Percentiles rank a stretch among this genome's conserved stretches.
Evolutionary conservation across 1,140 invertebrate species (phyloP).

Genomic region (Drosophila subobscura): DNA sequence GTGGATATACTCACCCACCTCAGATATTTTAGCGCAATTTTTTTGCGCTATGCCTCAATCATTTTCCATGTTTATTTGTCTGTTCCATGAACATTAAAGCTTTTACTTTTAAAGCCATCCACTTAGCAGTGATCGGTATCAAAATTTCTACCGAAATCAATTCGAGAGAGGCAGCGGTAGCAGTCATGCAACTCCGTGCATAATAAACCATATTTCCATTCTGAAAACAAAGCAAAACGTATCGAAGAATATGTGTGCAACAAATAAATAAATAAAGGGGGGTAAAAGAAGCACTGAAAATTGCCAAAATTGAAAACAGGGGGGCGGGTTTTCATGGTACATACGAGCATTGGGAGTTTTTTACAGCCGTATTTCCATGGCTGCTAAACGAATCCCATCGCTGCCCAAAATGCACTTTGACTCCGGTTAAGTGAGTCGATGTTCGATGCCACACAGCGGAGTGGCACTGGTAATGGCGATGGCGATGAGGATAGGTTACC

Average conservation of each 20-base stretch:
- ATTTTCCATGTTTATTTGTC: conserved; percentile 3
- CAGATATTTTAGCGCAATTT: conserved; percentile 31
- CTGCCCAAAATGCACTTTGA: conserved; percentile 1
- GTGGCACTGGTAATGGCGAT: too few relatives aligned
- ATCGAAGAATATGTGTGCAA: not conserved
- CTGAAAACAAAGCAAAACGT: not conserved
- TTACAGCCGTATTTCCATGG: conserved; percentile 1
- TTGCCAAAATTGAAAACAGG: not conserved
- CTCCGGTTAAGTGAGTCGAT: not conserved
- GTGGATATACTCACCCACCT: conserved; percentile 5
- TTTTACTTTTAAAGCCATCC: not conserved
- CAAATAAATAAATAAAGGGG: conserved; percentile 2
- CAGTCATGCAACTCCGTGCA: too few relatives aligned
- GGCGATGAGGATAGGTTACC: too few relatives aligned
- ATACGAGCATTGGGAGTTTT: too few relatives aligned
- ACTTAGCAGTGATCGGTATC: conserved; percentile 2
- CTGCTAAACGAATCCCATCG: not conserved
- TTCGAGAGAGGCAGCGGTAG: too few relatives aligned
- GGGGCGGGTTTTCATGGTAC: not conserved
- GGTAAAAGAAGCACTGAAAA: not conserved
- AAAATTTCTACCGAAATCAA: not conserved
- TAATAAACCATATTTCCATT: too few relatives aligned
- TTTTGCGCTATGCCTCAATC: not conserved
- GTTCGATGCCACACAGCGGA: too few relatives aligned
- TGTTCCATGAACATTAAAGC: conserved; percentile 13